These are phyloP conservation scores for Gnatocerus cornutus DNA, from an alignment of 2,888 invertebrate species.

Conservation along the genomic window DNA sequence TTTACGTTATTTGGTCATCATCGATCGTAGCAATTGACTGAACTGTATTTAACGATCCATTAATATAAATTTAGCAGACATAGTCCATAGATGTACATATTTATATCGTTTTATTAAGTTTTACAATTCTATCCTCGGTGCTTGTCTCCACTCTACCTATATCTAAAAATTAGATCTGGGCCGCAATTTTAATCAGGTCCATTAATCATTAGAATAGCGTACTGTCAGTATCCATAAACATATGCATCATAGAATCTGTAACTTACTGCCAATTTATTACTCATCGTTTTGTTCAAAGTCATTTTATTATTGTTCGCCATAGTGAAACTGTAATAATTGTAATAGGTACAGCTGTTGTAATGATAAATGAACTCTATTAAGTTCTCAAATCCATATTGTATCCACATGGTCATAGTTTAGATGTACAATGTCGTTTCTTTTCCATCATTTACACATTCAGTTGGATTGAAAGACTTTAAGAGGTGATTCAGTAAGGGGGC, in stretches of 20 bases:
- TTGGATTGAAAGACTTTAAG: conserved; percentile 55
- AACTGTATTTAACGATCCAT: conserved; percentile 57
- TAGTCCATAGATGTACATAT: conserved; percentile 67
- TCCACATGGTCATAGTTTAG: conserved; percentile 50
- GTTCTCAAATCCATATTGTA: conserved; percentile 46
- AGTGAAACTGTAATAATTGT: conserved; percentile 59
- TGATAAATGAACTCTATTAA: conserved; percentile 68
- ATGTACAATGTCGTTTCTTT: conserved; percentile 35
- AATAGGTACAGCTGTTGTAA: conserved; percentile 70
- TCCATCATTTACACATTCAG: conserved; percentile 41
- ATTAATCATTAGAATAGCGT: conserved; percentile 72
- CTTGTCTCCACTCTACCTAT: conserved; percentile 62
- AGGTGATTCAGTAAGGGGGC: conserved; percentile 34
- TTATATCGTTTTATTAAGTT: conserved; percentile 64
- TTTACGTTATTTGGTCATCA: conserved; percentile 53
- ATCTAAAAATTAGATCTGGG: conserved; percentile 60
- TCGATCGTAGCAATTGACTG: conserved; percentile 62
- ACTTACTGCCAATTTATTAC: conserved; percentile 46
- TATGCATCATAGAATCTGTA: conserved; percentile 54
- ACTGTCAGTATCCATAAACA: conserved; percentile 58
- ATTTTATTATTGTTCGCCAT: conserved; percentile 56
- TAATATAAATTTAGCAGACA: conserved; percentile 45
- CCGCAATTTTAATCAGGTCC: conserved; percentile 62
- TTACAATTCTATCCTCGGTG: conserved; percentile 65
- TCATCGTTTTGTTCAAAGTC: conserved; percentile 32